Conservation (phyloP, 2,113 vertebrate species). For the Trachemys scripta region DNA sequence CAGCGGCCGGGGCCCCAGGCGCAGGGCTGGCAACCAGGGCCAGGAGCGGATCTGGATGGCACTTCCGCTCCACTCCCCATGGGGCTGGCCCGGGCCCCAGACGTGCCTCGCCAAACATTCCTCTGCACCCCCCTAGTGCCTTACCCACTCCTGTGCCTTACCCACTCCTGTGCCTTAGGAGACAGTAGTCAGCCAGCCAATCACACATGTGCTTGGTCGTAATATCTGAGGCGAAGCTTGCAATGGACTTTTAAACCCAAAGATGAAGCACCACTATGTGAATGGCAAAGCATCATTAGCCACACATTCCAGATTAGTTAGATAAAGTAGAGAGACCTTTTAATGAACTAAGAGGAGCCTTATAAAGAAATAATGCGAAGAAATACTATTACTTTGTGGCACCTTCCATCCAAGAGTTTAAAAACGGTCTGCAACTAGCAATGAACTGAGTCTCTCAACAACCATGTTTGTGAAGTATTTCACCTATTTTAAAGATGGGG, state of each 20-base stretch:
- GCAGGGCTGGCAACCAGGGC: no score
- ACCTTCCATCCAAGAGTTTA: constrained; percentile 23
- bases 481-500: constrained; percentile 24
- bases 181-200: neutral
- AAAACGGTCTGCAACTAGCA: constrained; percentile 14
- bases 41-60: no score
- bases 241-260: constrained; percentile 37
- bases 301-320: constrained; percentile 59
- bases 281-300: constrained; percentile 32
- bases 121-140: neutral
- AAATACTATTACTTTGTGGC: neutral
- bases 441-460: neutral
- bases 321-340: neutral
- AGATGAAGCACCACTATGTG: constrained; percentile 69
- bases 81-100: no score
- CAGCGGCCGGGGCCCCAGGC: no score
- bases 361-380: neutral
- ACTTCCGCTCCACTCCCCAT: no score
- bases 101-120: no score
- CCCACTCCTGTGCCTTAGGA: neutral
- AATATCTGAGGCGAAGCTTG: constrained; percentile 33
- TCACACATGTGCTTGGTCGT: neutral
- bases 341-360: constrained; percentile 36
- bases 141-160: neutral
- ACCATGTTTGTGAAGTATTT: neutral